phyloP scores from a whole-genome alignment of 1,140 invertebrate genomes.

The Vanessa tameamea region DNA sequence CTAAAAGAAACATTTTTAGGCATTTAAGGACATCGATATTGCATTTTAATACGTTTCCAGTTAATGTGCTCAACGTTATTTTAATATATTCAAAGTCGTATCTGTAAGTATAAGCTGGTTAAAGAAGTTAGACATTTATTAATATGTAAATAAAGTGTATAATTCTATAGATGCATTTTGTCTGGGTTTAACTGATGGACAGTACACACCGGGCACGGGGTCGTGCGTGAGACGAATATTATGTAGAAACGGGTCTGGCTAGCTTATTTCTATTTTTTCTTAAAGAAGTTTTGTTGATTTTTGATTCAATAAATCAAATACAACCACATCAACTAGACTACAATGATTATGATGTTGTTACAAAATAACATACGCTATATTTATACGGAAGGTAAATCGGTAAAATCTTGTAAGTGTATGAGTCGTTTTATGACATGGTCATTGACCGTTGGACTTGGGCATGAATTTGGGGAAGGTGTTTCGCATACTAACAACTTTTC shows the following conservation, averaged over 20 bases:
- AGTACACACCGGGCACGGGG: conserved; percentile 45
- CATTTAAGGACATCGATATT: background rate
- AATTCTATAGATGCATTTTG: conserved; percentile 21
- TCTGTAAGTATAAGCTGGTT: background rate
- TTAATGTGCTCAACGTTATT: background rate
- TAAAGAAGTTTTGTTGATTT: conserved; percentile 19
- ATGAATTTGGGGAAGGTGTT: conserved; percentile 46
- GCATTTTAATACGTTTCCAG: conserved; percentile 1
- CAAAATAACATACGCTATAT: conserved; percentile 9
- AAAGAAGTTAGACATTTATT: background rate
- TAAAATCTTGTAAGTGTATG: conserved; percentile 37
- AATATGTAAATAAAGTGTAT: conserved; percentile 20
- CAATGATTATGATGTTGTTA: background rate
- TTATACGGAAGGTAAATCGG: conserved; percentile 23
- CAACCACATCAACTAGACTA: background rate
- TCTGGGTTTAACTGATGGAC: conserved; percentile 10
- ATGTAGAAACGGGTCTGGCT: conserved; percentile 45
- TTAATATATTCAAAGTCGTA: background rate
- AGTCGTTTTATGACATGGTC: conserved; percentile 51
- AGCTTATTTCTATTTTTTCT: background rate
- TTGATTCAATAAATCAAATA: conserved; percentile 2
- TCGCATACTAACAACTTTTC: conserved; percentile 51
- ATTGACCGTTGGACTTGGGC: conserved; percentile 58
- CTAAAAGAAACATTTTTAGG: background rate
- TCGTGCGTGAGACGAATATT: conserved; percentile 62